Evolutionary conservation across 23 tunicate species (phyloP), one percentile per base, ranked within the genome.

Genomic region (Trididemnum clinides): DNA sequence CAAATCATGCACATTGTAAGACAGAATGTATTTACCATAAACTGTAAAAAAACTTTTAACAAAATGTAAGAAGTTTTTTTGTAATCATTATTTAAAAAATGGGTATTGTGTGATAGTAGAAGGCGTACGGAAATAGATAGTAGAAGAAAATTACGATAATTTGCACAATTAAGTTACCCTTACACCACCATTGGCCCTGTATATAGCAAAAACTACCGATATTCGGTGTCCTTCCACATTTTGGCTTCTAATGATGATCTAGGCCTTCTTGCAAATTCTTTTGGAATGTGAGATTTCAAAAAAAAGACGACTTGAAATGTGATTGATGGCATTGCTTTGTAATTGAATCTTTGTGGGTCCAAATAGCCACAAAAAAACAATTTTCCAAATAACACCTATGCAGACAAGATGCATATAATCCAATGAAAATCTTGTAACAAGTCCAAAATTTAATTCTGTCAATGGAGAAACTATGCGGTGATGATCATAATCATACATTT

Each of bases 371-470:
- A 33, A 35, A 39, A 64, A 34, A 29, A 86, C 29, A 20, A 86
- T 10, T 33, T 86, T 77, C 38, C 80, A 64, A 37, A 78, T 63
- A 1, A 77, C 84, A 38, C 84, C 90, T 1, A 86, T 32, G 38
- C 90, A 86, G 19, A 86, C 84, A 29, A 76, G 90, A 28, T 86
- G 90, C 90, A 86, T 86, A 32, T 78, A 78, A 78, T 78, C 83
- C 19, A 86, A 33, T 0, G 78, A 66, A 44, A 77, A 86, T 36
- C 58, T 64, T 1, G 33, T 37, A 44, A 86, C 70, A 64, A 86
- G 62, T 54, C 80, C 84, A 29, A 86, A 79, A 15, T 58, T 58
- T 39, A 86, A 62, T 19, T 64, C 66, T 23, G 72, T 50, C 31
- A 86, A 78, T 19, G 84, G 84, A 0, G 84, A 86, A 0, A 27